These are phyloP conservation scores for Acestrorhynchus altus DNA, from an alignment of 2,797 vertebrate species.

Conservation along the genomic window DNA sequence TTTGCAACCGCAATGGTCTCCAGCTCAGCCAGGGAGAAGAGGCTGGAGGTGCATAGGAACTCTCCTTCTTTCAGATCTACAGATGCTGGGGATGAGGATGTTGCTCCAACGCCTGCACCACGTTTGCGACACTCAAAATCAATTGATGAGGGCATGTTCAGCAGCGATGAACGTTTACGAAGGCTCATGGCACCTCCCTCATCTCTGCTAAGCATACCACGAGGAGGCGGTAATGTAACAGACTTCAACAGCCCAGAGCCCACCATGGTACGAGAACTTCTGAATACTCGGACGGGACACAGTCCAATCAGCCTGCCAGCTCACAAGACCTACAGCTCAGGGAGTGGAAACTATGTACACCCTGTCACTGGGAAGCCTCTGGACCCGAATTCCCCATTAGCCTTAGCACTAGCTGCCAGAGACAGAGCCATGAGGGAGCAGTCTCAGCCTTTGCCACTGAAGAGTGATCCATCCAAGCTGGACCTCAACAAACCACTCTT, in stretches of 20 bases:
- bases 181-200: slow-evolving; percentile 74
- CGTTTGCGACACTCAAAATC: slow-evolving; percentile 80
- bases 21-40: slow-evolving; percentile 85
- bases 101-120: slow-evolving; percentile 75
- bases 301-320: slow-evolving; percentile 76
- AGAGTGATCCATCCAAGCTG: slow-evolving; percentile 74
- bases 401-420: slow-evolving; percentile 86
- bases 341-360: slow-evolving; percentile 83
- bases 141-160: slow-evolving; percentile 82
- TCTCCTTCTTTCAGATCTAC: slow-evolving; percentile 89
- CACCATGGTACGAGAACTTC: slow-evolving; percentile 68
- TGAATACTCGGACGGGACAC: slow-evolving; percentile 75
- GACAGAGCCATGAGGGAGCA: slow-evolving; percentile 88
- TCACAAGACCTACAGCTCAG: slow-evolving; percentile 66
- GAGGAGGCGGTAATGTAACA: slow-evolving; percentile 75
- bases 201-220: slow-evolving; percentile 70
- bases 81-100: slow-evolving; percentile 85
- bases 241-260: slow-evolving; percentile 77
- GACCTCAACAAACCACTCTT: slow-evolving; percentile 90
- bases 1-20: slow-evolving; percentile 84
- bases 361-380: slow-evolving; percentile 86
- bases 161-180: slow-evolving; percentile 77
- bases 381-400: slow-evolving; percentile 88
- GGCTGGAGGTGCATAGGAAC: slow-evolving; percentile 84
- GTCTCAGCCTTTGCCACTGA: slow-evolving; percentile 73